Conservation (phyloP, 2,888 invertebrate genomes). For the Amiota minor region DNA sequence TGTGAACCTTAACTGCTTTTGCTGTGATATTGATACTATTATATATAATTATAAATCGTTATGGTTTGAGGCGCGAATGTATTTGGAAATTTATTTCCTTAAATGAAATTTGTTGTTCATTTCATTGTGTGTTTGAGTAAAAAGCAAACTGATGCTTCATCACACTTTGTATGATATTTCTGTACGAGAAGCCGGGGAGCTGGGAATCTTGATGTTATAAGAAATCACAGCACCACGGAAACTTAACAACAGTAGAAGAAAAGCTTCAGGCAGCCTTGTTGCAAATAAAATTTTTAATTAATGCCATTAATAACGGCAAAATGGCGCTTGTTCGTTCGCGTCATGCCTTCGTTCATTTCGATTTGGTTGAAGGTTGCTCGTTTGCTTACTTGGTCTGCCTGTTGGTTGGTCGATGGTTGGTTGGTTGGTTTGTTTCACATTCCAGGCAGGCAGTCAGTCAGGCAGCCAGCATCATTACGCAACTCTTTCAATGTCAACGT, state of each 20-base stretch:
- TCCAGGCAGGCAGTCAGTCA: not conserved
- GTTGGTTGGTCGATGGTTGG: not conserved
- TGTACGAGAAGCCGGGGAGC: not conserved
- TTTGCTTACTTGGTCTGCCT: not conserved
- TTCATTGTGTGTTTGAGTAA: no score
- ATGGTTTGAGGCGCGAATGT: not conserved
- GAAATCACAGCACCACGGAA: slow-evolving; percentile 38
- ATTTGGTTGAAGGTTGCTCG: not conserved
- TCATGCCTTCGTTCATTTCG: not conserved
- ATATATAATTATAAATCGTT: no score
- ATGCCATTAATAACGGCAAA: slow-evolving; percentile 57
- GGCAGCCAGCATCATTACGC: not conserved
- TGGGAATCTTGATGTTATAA: slow-evolving; percentile 22
- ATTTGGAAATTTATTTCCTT: slow-evolving; percentile 1
- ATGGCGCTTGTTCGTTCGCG: slow-evolving; percentile 12
- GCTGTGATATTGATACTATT: no score
- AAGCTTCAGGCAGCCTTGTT: slow-evolving; percentile 46
- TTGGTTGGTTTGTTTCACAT: not conserved
- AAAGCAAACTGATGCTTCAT: no score
- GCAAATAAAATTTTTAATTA: slow-evolving; percentile 65
- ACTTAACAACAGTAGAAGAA: slow-evolving; percentile 33
- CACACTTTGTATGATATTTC: no score
- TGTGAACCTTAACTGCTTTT: not conserved
- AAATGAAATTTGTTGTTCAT: slow-evolving; percentile 5
- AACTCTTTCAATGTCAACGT: slow-evolving; percentile 15